Percentiles rank a stretch among this genome's conserved stretches.
Evolutionary conservation across 2,797 vertebrate genomes (phyloP).

Genomic region (Phrynocephalus guinanensis): DNA sequence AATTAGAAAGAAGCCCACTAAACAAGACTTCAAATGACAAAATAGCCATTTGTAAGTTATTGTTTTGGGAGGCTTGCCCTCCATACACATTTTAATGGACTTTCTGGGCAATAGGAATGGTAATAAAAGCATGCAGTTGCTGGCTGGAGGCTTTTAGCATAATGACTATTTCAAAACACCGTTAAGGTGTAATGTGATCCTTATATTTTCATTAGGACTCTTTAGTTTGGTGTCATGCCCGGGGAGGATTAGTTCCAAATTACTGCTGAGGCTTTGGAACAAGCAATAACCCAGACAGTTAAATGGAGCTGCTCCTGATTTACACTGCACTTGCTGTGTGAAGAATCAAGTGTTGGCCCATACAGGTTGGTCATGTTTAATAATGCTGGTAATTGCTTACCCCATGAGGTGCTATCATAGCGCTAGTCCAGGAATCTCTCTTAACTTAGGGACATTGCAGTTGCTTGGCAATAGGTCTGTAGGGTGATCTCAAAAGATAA

Average conservation of each 20-base stretch:
- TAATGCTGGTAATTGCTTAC: not conserved
- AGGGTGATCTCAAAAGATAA: not conserved
- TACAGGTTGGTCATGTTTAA: constrained; percentile 4
- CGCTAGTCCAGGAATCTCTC: constrained; percentile 12
- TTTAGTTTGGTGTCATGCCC: not conserved
- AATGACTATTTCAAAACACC: constrained; percentile 28
- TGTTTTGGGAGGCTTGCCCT: not conserved
- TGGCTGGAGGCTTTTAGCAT: constrained; percentile 24
- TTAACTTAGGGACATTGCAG: not conserved
- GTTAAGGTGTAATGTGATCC: not conserved
- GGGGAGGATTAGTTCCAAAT: constrained; percentile 9
- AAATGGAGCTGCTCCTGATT: constrained; percentile 25
- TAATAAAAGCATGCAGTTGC: not conserved
- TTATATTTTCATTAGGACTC: constrained; percentile 11
- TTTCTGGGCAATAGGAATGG: not conserved
- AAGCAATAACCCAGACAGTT: not conserved
- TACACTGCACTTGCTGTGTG: constrained; percentile 11
- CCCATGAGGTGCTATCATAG: not conserved
- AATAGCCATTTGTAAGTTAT: not conserved
- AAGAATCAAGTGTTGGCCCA: not conserved
- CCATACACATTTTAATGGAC: not conserved
- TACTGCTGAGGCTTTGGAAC: constrained; percentile 11
- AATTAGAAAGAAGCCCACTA: not conserved
- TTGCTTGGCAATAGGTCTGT: not conserved
- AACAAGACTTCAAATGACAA: not conserved